Evolutionary conservation across 2,113 vertebrate genomes (phyloP).

Genomic region (Muntiacus muntjak): DNA sequence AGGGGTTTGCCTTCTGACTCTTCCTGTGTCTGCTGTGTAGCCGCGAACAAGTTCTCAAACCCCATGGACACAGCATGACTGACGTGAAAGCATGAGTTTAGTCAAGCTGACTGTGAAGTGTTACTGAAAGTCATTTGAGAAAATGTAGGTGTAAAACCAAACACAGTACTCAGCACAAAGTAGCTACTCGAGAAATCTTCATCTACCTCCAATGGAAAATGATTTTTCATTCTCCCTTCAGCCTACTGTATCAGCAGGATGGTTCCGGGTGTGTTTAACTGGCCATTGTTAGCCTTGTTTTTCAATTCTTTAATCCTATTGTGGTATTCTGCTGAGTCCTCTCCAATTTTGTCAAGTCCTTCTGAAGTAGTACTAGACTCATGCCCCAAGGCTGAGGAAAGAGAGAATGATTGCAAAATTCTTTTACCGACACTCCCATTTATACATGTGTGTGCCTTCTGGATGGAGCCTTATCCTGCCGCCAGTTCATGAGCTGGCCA

Average conservation of each 20-base stretch:
- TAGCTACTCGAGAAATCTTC: neutral
- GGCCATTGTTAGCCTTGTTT: neutral
- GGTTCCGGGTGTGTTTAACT: neutral
- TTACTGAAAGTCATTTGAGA: neutral
- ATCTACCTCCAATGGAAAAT: neutral
- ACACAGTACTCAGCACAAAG: neutral
- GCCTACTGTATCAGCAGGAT: neutral
- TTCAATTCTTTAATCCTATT: neutral
- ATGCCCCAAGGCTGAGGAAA: neutral
- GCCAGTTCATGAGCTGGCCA: rapidly evolving
- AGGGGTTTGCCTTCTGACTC: neutral
- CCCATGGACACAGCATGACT: rapidly evolving
- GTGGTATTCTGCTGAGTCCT: neutral
- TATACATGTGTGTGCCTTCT: rapidly evolving
- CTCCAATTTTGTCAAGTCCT: neutral
- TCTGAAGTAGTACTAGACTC: neutral
- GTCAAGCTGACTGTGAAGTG: neutral
- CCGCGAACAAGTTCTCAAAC: neutral
- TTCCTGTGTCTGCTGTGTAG: neutral
- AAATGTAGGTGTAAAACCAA: neutral
- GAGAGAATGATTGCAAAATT: neutral
- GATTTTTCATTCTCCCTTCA: neutral
- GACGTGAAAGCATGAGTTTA: neutral
- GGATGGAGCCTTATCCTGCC: too few relatives aligned
- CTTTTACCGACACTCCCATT: neutral